phyloP scores from a whole-genome alignment of 2,113 vertebrate genomes.

The Plecturocebus donacophilus region DNA sequence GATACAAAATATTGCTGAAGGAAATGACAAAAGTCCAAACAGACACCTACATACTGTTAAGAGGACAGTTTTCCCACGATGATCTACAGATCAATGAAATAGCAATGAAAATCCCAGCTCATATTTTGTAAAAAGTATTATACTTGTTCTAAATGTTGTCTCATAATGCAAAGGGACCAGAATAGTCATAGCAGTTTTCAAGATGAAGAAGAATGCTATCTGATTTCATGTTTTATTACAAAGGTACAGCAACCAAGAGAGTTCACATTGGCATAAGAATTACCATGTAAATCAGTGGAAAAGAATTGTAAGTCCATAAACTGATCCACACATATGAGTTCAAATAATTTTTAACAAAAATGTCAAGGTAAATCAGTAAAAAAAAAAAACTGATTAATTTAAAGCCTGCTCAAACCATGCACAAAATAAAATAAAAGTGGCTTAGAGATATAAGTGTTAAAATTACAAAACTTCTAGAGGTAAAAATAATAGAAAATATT shows the following conservation, averaged over 20 bases:
- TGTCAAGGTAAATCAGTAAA: too few species aligned
- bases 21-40: not conserved
- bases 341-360: too few species aligned
- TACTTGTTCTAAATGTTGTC: not conserved
- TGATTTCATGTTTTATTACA: not conserved
- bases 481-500: not conserved
- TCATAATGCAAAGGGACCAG: not conserved
- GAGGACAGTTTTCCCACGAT: not conserved
- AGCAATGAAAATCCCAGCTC: not conserved
- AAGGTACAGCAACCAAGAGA: not conserved
- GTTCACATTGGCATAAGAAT: not conserved
- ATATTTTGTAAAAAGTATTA: not conserved
- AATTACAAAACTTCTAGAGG: not conserved
- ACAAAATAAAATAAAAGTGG: not conserved
- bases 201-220: not conserved
- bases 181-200: not conserved
- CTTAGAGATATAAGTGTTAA: not conserved
- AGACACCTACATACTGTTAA: not conserved
- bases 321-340: not conserved
- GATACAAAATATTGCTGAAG: not conserved
- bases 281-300: not conserved
- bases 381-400: not conserved
- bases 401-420: not conserved
- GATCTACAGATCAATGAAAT: not conserved
- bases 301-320: not conserved